Evolutionary conservation across 2,888 invertebrate genomes (phyloP), one percentile per base, ranked within the genome.

Genomic region (Chrysolina haemoptera): DNA sequence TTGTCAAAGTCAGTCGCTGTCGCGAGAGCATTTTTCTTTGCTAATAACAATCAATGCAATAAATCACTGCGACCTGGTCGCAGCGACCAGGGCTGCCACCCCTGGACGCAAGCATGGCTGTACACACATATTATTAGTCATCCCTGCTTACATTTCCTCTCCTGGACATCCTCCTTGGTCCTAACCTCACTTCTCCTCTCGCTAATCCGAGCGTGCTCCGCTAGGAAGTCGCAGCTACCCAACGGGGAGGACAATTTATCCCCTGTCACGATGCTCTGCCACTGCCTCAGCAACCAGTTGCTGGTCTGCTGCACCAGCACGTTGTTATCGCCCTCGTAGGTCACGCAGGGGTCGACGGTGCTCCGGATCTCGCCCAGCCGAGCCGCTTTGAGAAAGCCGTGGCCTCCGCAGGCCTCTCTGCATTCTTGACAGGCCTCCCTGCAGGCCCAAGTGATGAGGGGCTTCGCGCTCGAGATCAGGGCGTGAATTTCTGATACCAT

Each of bases 281-380:
- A 93, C 85, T 94, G 94, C 0, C 93, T 88, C 63, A 94, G 86
- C 70, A 97, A 88, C 93, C 96, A 97, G 88, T 97, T 97, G 84
- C 95, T 95, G 0, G 96, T 93, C 87, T 97, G 97, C 84, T 97
- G 97, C 0, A 94, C 91, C 3, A 98, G 89, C 22, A 98, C 97
- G 87, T 95, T 97, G 89, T 98, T 98, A 88, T 98, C 97, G 0
- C 98, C 97, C 87, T 98, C 98, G 87, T 96, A 97, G 0, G 98
- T 98, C 70, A 95, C 94, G 53, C 94, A 94, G 0, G 97, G 94
- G 87, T 98, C 98, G 87, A 96, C 94, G 87, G 95, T 95, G 84
- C 93, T 93, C 11, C 96, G 91, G 75, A 98, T 89, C 77, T 95
- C 94, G 46, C 97, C 97, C 27, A 98, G 89, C 80, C 96, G 93